Conservation (phyloP, 2,888 invertebrate species). For the Drosophila quinaria region DNA sequence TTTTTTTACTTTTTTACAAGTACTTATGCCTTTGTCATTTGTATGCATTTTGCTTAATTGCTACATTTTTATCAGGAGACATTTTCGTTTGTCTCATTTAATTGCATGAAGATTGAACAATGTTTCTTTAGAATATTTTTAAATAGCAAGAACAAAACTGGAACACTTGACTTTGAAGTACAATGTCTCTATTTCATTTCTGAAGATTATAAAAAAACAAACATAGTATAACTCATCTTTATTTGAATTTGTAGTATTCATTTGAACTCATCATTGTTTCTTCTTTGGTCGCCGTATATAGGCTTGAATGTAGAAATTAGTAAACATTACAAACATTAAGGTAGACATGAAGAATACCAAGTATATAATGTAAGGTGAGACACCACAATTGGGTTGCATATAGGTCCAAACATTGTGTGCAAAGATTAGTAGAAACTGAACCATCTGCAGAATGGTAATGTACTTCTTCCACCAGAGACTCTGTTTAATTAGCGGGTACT, state of each 20-base stretch:
- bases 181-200: neutral
- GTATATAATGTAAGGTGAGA: neutral
- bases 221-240: neutral
- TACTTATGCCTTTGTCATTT: conserved; percentile 57
- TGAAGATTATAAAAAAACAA: neutral
- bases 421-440: conserved; percentile 87
- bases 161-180: neutral
- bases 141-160: neutral
- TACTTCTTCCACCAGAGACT: conserved; percentile 92
- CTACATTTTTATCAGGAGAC: conserved; percentile 48
- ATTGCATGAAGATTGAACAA: conserved; percentile 6
- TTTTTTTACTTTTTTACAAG: conserved; percentile 10
- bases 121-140: neutral
- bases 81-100: conserved; percentile 34
- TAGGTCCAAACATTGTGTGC: conserved; percentile 32
- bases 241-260: neutral
- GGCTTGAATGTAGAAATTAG: conserved; percentile 42
- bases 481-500: conserved; percentile 89
- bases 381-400: conserved; percentile 40
- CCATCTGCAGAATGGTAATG: conserved; percentile 92
- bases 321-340: conserved; percentile 52
- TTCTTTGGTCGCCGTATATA: conserved; percentile 30
- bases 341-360: conserved; percentile 17
- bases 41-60: conserved; percentile 65
- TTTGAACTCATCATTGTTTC: conserved; percentile 1